Evolutionary conservation across 2,888 invertebrate genomes (phyloP).

Genomic region (Neoitamus cyanurus): DNA sequence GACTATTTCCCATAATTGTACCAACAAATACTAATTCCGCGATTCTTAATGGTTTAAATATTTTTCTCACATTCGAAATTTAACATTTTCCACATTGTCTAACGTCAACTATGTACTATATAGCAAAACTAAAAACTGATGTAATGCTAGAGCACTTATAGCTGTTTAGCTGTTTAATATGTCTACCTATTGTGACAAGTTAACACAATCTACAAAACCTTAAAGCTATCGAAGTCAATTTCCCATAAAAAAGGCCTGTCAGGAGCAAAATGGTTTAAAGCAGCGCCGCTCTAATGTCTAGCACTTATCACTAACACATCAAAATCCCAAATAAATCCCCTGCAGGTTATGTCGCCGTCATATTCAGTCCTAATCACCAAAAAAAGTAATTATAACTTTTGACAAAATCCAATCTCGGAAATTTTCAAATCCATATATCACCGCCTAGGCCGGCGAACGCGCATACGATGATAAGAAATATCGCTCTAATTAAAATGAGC

Average conservation of each 20-base stretch:
- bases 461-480: slow-evolving; percentile 15
- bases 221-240: not conserved
- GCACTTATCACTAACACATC: not conserved
- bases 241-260: not conserved
- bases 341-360: not conserved
- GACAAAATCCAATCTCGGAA: not conserved
- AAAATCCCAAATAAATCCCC: not conserved
- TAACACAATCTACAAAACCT: too few species aligned
- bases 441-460: not conserved
- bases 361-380: not conserved
- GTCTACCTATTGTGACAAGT: too few species aligned
- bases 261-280: not conserved
- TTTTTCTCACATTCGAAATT: too few species aligned
- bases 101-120: too few species aligned
- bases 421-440: slow-evolving; percentile 3
- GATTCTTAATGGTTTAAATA: too few species aligned
- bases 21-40: too few species aligned
- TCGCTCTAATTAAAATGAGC: slow-evolving; percentile 25
- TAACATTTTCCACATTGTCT: too few species aligned
- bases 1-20: too few species aligned
- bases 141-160: too few species aligned
- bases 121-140: too few species aligned
- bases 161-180: too few species aligned
- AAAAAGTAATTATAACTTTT: slow-evolving; percentile 35
- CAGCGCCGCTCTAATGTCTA: not conserved